These are phyloP conservation scores for Tachypleus tridentatus DNA, from an alignment of 1,140 invertebrate genomes.

Conservation along the genomic window DNA sequence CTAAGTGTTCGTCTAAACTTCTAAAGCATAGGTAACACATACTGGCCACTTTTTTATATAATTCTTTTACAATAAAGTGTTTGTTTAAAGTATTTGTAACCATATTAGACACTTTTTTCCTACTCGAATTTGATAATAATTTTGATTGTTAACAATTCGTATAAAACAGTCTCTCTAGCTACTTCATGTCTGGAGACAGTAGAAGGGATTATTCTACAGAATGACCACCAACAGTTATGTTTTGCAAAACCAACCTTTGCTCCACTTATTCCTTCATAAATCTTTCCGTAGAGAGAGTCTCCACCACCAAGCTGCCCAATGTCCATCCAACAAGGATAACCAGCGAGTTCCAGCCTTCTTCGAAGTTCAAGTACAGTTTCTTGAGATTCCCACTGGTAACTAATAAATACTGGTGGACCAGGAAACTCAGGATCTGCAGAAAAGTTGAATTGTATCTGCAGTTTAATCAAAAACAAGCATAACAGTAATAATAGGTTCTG, in stretches of 20 bases:
- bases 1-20: too few species aligned
- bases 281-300: slow-evolving; percentile 36
- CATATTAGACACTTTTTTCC: too few species aligned
- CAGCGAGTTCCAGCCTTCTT: slow-evolving; percentile 33
- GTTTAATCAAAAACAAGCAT: neutral
- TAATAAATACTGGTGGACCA: slow-evolving; percentile 36
- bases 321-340: slow-evolving; percentile 40
- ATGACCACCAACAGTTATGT: slow-evolving; percentile 25
- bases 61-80: too few species aligned
- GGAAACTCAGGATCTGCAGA: slow-evolving; percentile 29
- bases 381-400: slow-evolving; percentile 38
- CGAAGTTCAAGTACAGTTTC: slow-evolving; percentile 27
- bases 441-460: neutral
- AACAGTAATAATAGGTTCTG: too few species aligned
- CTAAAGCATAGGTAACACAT: too few species aligned
- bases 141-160: too few species aligned
- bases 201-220: too few species aligned
- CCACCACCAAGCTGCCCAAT: slow-evolving; percentile 38
- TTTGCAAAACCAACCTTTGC: slow-evolving; percentile 26
- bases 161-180: too few species aligned
- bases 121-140: too few species aligned
- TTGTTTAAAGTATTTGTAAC: too few species aligned
- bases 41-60: too few species aligned
- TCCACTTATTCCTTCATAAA: slow-evolving; percentile 35
- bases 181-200: too few species aligned